phyloP scores from a whole-genome alignment of 2,888 invertebrate genomes.

The Ormyrus labotus region DNA sequence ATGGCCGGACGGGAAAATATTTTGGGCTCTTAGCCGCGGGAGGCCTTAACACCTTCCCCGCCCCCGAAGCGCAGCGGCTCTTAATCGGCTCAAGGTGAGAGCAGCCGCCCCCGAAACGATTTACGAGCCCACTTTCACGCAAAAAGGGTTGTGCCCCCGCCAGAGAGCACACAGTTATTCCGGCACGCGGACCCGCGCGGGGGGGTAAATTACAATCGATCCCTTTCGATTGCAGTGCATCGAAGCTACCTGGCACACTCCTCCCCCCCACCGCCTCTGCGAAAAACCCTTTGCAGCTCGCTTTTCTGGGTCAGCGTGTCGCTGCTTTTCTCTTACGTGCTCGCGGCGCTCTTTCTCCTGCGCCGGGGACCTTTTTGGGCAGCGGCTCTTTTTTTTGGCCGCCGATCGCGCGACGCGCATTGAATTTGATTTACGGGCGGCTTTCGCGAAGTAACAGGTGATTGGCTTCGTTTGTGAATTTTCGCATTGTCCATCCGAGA shows the following conservation, averaged over 20 bases:
- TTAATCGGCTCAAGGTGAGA: too few species aligned
- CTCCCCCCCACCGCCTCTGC: background rate
- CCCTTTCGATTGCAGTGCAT: slow-evolving; percentile 43
- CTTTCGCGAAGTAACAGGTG: too few species aligned
- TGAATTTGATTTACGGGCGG: too few species aligned
- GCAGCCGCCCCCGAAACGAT: background rate
- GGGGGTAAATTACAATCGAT: slow-evolving; percentile 64
- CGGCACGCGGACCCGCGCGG: slow-evolving; percentile 26
- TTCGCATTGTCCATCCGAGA: background rate
- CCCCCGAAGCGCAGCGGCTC: background rate
- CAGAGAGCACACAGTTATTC: slow-evolving; percentile 25
- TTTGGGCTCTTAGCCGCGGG: slow-evolving; percentile 10
- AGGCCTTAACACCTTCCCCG: slow-evolving; percentile 37
- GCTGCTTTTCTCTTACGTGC: slow-evolving; percentile 20
- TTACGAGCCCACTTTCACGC: slow-evolving; percentile 41
- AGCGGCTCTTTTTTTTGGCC: background rate
- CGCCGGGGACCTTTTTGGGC: background rate
- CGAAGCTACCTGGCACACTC: slow-evolving; percentile 12
- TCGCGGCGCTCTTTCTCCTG: background rate
- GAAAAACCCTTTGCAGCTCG: slow-evolving; percentile 60
- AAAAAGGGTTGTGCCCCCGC: slow-evolving; percentile 10
- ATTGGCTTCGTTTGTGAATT: too few species aligned
- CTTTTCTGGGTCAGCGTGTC: slow-evolving; percentile 67
- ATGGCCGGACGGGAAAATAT: slow-evolving; percentile 24
- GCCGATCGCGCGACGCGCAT: too few species aligned